phyloP scores from a whole-genome alignment of 1,140 invertebrate genomes.

The Sesamia nonagrioides region DNA sequence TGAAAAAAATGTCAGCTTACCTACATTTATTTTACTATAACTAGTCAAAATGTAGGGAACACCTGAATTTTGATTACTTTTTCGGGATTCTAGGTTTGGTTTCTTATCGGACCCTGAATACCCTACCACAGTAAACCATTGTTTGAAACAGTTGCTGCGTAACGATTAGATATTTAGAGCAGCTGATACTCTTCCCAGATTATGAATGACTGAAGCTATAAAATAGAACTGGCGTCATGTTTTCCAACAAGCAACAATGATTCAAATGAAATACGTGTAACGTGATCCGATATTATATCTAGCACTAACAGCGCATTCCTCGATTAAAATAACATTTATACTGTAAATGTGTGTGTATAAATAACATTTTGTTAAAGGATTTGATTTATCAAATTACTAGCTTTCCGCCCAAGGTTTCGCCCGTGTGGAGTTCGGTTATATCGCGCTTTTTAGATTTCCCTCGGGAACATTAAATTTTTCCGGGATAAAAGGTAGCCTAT shows the following conservation, averaged over 20 bases:
- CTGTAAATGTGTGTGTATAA: too few relatives aligned
- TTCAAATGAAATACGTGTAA: constrained; percentile 28
- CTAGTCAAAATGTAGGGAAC: too few relatives aligned
- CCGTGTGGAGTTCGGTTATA: too few relatives aligned
- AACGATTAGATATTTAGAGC: not conserved
- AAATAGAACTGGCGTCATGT: not conserved
- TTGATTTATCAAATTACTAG: constrained; percentile 29
- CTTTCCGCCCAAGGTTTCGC: too few relatives aligned
- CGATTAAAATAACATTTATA: constrained; percentile 20
- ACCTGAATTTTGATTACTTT: too few relatives aligned
- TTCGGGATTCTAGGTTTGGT: too few relatives aligned
- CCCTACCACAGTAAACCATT: not conserved
- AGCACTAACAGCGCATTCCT: constrained; percentile 8
- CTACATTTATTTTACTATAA: too few relatives aligned
- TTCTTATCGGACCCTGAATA: not conserved
- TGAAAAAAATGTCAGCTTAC: too few relatives aligned
- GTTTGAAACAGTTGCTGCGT: too few relatives aligned
- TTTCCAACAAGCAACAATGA: constrained; percentile 7
- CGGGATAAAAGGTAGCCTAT: too few relatives aligned
- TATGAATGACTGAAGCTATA: not conserved
- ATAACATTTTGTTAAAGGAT: constrained; percentile 1
- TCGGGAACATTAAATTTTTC: too few relatives aligned
- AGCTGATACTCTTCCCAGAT: not conserved
- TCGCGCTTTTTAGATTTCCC: too few relatives aligned
- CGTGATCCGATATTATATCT: constrained; percentile 23